These are phyloP conservation scores for Heliconius melpomene DNA, from an alignment of 1,140 invertebrate species.

Conservation along the genomic window DNA sequence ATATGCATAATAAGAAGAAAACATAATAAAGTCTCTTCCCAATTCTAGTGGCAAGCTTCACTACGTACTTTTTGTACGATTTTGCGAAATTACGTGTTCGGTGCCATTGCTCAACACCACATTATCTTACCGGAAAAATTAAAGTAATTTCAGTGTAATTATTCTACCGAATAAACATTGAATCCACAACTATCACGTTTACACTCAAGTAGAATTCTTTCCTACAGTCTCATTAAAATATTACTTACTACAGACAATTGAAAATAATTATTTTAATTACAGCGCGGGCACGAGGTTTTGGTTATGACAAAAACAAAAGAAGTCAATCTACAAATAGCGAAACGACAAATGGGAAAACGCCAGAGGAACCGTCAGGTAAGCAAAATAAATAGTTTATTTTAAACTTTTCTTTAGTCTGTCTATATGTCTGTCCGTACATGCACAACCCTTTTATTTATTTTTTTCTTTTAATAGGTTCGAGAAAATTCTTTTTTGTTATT, in stretches of 20 bases:
- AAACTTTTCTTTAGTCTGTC: not conserved
- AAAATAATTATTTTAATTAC: constrained; percentile 1
- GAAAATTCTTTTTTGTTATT: constrained; percentile 35
- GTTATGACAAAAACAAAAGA: constrained; percentile 65
- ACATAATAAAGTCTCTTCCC: no score
- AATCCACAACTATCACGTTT: no score
- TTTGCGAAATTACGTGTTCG: no score
- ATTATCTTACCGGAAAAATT: no score
- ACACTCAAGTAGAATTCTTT: no score
- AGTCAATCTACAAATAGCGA: constrained; percentile 52
- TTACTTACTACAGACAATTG: not conserved
- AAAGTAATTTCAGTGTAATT: no score
- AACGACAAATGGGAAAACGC: constrained; percentile 45
- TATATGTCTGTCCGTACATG: not conserved
- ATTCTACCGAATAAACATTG: no score
- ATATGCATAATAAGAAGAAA: not conserved
- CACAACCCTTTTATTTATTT: not conserved
- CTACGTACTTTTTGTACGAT: no score
- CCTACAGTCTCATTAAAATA: no score
- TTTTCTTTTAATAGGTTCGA: not conserved
- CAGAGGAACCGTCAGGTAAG: constrained; percentile 60
- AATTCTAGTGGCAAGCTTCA: no score
- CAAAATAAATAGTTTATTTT: not conserved
- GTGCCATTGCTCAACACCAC: no score
- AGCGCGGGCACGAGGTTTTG: constrained; percentile 59